Base-by-base conservation (phyloP, 2,888 invertebrate genomes). In the Quadriops clusia region DNA sequence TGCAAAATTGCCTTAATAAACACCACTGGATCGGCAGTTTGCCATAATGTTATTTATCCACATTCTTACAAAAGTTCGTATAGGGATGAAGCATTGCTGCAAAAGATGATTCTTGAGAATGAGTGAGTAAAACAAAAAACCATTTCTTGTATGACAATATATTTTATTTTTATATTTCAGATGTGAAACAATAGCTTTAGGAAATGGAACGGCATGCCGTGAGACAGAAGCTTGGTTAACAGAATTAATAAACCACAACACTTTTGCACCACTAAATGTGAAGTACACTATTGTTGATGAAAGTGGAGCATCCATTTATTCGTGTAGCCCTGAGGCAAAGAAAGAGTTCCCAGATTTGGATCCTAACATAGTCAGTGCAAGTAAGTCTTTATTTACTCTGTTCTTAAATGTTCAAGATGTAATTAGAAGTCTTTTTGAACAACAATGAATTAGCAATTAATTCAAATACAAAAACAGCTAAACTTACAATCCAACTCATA, bases 251-350 rank as follows among this genome's bases (percentile, higher is more conserved):
- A 53, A 65, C 28, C 50, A 53, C 1, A 60, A 65, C 2, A 53
- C 60, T 30, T 70, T 89, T 39, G 64, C 68, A 35, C 62, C 65
- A 5, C 54, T 72, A 5, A 62, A 71, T 37, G 66, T 82, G 4
- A 72, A 73, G 2, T 79, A 79, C 43, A 77, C 86, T 25, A 87
- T 93, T 42, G 84, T 93, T 1, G 82, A 80, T 30, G 94, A 94
- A 60, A 75, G 80, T 50, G 94, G 94, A 0, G 89, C 90, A 0
- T 93, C 91, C 1, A 80, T 91, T 46, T 94, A 94, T 58, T 91
- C 91, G 7, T 81, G 89, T 34, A 81, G 89, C 41, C 68, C 76
- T 24, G 77, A 83, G 53, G 94, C 91, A 0, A 73, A 75, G 43
- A 75, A 77, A 58, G 94, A 94, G 60, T 81, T 93, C 53, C 82